These are phyloP conservation scores for Speoplatyrhinus poulsoni DNA, from an alignment of 2,113 vertebrate genomes.

Conservation along the genomic window DNA sequence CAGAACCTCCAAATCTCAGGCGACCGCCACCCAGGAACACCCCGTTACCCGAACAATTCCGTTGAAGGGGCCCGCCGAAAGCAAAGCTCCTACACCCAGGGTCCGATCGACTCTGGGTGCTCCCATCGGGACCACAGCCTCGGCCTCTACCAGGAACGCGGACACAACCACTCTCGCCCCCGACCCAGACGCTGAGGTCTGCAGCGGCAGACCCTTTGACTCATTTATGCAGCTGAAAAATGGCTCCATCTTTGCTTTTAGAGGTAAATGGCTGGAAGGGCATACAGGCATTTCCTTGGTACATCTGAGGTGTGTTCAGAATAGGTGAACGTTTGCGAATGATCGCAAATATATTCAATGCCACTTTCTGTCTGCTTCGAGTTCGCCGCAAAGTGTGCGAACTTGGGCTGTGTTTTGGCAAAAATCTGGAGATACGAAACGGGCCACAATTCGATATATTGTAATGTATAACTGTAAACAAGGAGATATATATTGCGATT, in stretches of 20 bases:
- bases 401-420: no score
- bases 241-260: constrained; percentile 89
- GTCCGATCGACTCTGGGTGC: not conserved
- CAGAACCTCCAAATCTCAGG: not conserved
- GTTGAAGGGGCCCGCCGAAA: not conserved
- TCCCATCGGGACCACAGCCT: constrained; percentile 23
- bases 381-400: no score
- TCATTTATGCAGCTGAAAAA: constrained; percentile 93
- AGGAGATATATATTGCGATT: no score
- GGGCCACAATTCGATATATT: no score
- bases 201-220: constrained; percentile 85
- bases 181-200: constrained; percentile 72
- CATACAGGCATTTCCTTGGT: not conserved
- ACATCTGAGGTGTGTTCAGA: no score
- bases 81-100: not conserved
- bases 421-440: no score
- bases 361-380: no score
- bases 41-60: not conserved
- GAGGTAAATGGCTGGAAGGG: constrained; percentile 77
- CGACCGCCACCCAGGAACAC: not conserved
- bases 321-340: no score
- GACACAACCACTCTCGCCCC: not conserved
- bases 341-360: no score
- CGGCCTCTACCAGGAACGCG: constrained; percentile 15
- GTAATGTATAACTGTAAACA: no score